Base-by-base conservation (phyloP, 2,113 vertebrate species). In the Oncorhynchus tshawytscha region DNA sequence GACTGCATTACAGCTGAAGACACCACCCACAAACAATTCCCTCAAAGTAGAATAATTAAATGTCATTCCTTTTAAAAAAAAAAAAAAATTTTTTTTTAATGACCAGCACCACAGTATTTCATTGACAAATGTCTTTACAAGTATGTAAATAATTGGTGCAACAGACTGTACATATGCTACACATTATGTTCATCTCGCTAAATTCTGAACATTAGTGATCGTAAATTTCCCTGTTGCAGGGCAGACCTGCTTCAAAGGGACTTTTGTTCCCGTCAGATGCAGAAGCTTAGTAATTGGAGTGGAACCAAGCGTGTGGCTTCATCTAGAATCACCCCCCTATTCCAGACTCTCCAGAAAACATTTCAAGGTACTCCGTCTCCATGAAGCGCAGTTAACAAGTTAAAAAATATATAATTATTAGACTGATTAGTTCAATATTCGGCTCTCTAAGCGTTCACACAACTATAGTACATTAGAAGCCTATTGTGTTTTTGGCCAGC, bases 181-280 rank as follows among this genome's bases (percentile, higher is more conserved):
- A 39, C 39, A 45, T 45, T 45, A 45, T 11, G 39, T 45, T 45
- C 0, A 45, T 45, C 39, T 45, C 2, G 9, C 9, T 45, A 45
- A 45, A 45, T 45, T 45, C 39, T 11, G 39, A 45, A 45, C 9
- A 11, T 45, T 11, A 45, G 9, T 45, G 39, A 11, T 45, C 39
- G 12, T 45, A 45, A 45, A 45, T 45, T 45, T 45, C 39, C 39
- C 39, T 1, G 39, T 45, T 45, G 39, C 9, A 77, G 79, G 74
- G 27, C 29, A 11, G 74, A 81, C 54, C 49, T 81, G 8, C 69
- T 67, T 72, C 48, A 81, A 25, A 72, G 64, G 18, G 27, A 48
- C 16, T 5, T 34, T 45, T 72, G 68, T 72, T 31, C 29, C 51
- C 11, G 25, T 71, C 48, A 74, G 39, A 78, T 82, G 25, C 22